These are phyloP conservation scores for Dissostichus mawsoni DNA, from an alignment of 2,113 vertebrate genomes.

Conservation along the genomic window DNA sequence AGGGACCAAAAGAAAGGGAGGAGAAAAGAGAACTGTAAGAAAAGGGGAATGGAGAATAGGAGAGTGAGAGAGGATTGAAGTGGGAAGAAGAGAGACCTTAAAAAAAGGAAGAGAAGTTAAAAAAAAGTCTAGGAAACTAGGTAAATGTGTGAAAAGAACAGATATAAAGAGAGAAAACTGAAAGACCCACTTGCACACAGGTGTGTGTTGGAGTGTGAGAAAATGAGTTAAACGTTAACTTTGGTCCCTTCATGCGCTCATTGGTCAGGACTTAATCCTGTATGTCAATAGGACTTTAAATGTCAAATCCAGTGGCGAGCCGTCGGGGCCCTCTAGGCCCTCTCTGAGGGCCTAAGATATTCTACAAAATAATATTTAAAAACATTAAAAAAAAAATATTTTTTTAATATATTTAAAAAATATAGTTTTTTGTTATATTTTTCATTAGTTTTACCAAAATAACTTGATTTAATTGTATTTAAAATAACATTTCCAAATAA, in stretches of 20 bases:
- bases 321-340: too few species aligned
- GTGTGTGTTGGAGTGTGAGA: conserved; percentile 22
- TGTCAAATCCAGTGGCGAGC: too few species aligned
- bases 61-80: neutral
- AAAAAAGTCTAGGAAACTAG: too few species aligned
- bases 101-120: neutral
- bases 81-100: neutral
- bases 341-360: too few species aligned
- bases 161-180: neutral
- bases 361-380: too few species aligned
- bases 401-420: too few species aligned
- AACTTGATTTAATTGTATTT: too few species aligned
- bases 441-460: too few species aligned
- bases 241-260: too few species aligned
- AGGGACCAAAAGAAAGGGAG: neutral
- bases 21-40: neutral
- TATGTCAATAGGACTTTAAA: neutral
- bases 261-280: neutral
- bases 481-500: too few species aligned
- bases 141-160: neutral
- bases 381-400: too few species aligned
- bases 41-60: neutral
- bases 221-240: neutral
- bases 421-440: too few species aligned
- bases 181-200: conserved; percentile 24